Evolutionary conservation across 2,113 vertebrate species (phyloP).

Genomic region (Eupsittula cactorum): DNA sequence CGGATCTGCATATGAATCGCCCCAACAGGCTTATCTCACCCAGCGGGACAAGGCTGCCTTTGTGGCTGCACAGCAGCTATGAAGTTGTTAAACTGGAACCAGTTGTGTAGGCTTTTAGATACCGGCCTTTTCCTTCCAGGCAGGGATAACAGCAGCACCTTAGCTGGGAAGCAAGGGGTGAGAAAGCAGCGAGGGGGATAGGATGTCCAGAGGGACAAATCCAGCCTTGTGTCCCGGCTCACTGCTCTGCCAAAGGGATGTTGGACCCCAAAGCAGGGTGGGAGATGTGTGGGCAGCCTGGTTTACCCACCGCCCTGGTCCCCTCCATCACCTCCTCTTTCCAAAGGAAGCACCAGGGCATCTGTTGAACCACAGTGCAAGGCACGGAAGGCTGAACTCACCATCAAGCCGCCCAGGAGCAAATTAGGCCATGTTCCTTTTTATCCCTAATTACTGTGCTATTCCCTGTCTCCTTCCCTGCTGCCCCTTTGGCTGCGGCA

Average conservation of each 20-base stretch:
- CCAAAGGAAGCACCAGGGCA: background rate
- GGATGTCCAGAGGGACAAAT: background rate
- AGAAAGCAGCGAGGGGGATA: background rate
- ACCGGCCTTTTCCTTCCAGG: background rate
- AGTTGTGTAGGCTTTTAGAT: background rate
- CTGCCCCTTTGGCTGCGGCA: background rate
- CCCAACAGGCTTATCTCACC: background rate
- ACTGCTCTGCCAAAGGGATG: background rate
- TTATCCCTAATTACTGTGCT: slow-evolving; percentile 10
- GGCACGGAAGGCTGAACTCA: background rate
- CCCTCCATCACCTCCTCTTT: background rate
- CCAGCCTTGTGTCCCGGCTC: background rate
- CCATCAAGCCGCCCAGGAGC: background rate
- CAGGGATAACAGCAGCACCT: background rate
- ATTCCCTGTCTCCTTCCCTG: background rate
- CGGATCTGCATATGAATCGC: slow-evolving; percentile 60
- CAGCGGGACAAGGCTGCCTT: slow-evolving; percentile 39
- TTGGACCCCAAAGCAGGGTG: background rate
- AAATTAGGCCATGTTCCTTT: background rate
- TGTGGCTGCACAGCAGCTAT: background rate
- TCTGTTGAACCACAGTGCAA: background rate
- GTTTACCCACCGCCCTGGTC: fast-evolving
- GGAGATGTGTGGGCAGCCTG: fast-evolving
- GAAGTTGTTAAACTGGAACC: background rate
- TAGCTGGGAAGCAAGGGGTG: fast-evolving